A percentile compares a stretch with the other conserved stretches of the same genome.
Conservation (phyloP, 1,140 invertebrate genomes). For the Camponotus vicinus region DNA sequence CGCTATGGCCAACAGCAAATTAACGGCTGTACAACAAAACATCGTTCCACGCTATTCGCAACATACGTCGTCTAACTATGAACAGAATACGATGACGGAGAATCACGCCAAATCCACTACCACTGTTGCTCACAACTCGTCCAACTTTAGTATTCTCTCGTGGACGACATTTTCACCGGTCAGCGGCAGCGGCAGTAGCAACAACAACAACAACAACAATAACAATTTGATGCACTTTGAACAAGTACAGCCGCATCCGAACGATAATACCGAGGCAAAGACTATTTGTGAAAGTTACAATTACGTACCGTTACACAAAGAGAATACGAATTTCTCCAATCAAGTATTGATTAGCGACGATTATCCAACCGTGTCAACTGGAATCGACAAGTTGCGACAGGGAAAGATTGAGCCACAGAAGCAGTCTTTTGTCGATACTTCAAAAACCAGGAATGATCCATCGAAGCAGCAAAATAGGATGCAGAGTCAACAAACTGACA, state of each 20-base stretch:
- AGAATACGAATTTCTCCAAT: conserved; percentile 75
- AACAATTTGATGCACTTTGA: conserved; percentile 80
- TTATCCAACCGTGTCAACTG: conserved; percentile 49
- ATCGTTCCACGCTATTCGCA: conserved; percentile 73
- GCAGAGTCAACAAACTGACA: conserved; percentile 65
- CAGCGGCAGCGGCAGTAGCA: conserved; percentile 57
- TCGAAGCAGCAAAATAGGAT: conserved; percentile 69
- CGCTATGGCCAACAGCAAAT: conserved; percentile 63
- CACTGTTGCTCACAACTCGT: conserved; percentile 83
- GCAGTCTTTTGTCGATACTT: conserved; percentile 74
- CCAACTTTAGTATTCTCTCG: conserved; percentile 85
- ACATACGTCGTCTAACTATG: conserved; percentile 79
- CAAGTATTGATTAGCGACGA: conserved; percentile 64
- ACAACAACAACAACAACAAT: conserved; percentile 59
- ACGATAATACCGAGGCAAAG: conserved; percentile 79
- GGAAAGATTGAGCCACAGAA: conserved; percentile 74
- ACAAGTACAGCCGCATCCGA: conserved; percentile 68
- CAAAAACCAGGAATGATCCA: conserved; percentile 77
- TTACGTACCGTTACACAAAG: conserved; percentile 81
- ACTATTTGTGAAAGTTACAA: conserved; percentile 82
- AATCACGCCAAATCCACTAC: conserved; percentile 81
- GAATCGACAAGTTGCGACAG: conserved; percentile 80
- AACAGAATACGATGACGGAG: conserved; percentile 77
- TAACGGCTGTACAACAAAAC: conserved; percentile 53
- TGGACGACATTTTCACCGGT: conserved; percentile 85